These are phyloP conservation scores for Theonella swinhoei DNA, from an alignment of 37 sponge, comb jelly and placozoan species.

Conservation along the genomic window DNA sequence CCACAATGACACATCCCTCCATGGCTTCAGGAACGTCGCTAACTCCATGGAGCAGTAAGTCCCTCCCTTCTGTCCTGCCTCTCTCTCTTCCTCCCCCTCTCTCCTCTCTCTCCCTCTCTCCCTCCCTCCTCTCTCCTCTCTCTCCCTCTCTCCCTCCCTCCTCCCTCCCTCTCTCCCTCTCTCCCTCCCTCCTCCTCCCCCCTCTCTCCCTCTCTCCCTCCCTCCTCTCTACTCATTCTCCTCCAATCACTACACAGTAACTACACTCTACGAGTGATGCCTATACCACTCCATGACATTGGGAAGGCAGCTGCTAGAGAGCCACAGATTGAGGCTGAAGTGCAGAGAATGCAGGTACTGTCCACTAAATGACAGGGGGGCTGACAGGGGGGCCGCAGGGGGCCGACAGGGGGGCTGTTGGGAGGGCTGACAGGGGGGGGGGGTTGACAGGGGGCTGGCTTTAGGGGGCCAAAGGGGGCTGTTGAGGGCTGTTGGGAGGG, in stretches of 20 bases:
- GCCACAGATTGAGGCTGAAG: not conserved
- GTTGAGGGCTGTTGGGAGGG: too few relatives aligned
- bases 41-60: slow-evolving; percentile 77
- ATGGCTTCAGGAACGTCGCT: slow-evolving; percentile 60
- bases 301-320: slow-evolving; percentile 10
- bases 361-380: too few relatives aligned
- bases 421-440: too few relatives aligned
- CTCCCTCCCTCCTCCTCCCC: slow-evolving; percentile 6
- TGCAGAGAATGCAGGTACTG: slow-evolving; percentile 71
- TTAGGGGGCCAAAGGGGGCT: too few relatives aligned
- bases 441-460: too few relatives aligned
- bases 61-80: not conserved
- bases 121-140: too few relatives aligned
- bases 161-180: not conserved
- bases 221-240: too few relatives aligned
- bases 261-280: slow-evolving; percentile 76
- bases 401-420: too few relatives aligned
- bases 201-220: slow-evolving; percentile 14
- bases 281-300: slow-evolving; percentile 68
- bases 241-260: too few relatives aligned
- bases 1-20: slow-evolving; percentile 63
- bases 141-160: not conserved
- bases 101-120: slow-evolving; percentile 12
- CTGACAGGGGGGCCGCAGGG: too few relatives aligned
- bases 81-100: not conserved